A percentile compares a stretch with the other conserved stretches of the same genome.
phyloP scores from a whole-genome alignment of 2,797 vertebrate species.

The Galaxias olidus region DNA sequence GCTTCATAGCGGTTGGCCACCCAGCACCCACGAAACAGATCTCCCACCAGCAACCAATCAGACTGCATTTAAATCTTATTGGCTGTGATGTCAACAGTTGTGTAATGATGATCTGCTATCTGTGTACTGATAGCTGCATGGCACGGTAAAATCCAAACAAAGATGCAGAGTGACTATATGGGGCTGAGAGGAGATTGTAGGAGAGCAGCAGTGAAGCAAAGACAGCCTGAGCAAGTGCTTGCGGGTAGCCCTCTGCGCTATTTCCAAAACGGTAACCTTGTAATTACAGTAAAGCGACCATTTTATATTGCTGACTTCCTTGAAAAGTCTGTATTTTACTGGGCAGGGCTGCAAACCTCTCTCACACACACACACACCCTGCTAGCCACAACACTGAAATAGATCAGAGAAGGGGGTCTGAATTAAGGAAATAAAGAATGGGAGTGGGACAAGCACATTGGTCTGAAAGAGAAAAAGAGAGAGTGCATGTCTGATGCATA shows the following conservation, averaged over 20 bases:
- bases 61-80: constrained; percentile 17
- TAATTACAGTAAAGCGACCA: constrained; percentile 83
- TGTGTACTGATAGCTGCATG: neutral
- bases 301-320: constrained; percentile 82
- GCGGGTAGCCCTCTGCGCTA: constrained; percentile 64
- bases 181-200: constrained; percentile 13
- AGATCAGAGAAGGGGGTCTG: constrained; percentile 68
- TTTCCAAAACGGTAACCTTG: constrained; percentile 79
- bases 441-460: constrained; percentile 25
- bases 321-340: constrained; percentile 82
- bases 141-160: constrained; percentile 3
- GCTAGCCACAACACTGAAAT: constrained; percentile 76
- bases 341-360: constrained; percentile 77
- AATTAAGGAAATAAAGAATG: constrained; percentile 45
- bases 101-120: constrained; percentile 25
- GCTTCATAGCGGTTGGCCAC: constrained; percentile 48
- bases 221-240: constrained; percentile 64
- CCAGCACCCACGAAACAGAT: constrained; percentile 56
- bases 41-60: constrained; percentile 34
- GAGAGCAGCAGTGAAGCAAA: constrained; percentile 28
- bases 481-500: constrained; percentile 11
- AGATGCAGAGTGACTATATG: neutral
- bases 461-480: neutral
- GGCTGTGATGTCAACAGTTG: constrained; percentile 21
- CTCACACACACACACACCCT: constrained; percentile 71